Evolutionary conservation across 2,113 vertebrate species (phyloP).

Genomic region (Cyphomyrus plagiostoma): DNA sequence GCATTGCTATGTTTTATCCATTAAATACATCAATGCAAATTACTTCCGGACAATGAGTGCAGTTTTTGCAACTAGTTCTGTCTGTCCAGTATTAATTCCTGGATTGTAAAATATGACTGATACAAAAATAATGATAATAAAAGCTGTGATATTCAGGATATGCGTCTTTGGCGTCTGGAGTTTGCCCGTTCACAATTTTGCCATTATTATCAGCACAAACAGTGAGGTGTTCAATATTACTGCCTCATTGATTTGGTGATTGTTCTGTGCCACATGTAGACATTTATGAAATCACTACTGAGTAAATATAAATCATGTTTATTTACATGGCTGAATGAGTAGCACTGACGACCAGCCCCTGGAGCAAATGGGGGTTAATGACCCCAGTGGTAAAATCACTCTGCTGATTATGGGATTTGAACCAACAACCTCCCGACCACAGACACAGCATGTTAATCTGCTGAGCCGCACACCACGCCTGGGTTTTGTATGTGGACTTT

Average conservation of each 20-base stretch:
- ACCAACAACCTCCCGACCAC: background rate
- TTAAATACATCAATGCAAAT: background rate
- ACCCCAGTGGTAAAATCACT: background rate
- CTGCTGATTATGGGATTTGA: background rate
- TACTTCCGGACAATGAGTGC: background rate
- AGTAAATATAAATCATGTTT: background rate
- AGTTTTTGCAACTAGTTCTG: background rate
- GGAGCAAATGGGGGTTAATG: background rate
- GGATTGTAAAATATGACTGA: background rate
- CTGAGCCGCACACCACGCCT: background rate
- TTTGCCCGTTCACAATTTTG: background rate
- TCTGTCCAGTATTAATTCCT: background rate
- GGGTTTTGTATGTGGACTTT: background rate
- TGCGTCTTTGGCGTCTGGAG: background rate
- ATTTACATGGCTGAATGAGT: background rate
- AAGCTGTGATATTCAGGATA: background rate
- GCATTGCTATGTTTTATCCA: background rate
- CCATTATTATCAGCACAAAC: background rate
- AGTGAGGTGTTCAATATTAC: background rate
- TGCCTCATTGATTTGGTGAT: background rate
- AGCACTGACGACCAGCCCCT: background rate
- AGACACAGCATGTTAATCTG: background rate
- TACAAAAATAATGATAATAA: background rate
- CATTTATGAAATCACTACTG: background rate
- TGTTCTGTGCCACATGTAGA: background rate